Base-by-base conservation (phyloP, 2,888 invertebrate genomes). In the Synanthedon myopaeformis region DNA sequence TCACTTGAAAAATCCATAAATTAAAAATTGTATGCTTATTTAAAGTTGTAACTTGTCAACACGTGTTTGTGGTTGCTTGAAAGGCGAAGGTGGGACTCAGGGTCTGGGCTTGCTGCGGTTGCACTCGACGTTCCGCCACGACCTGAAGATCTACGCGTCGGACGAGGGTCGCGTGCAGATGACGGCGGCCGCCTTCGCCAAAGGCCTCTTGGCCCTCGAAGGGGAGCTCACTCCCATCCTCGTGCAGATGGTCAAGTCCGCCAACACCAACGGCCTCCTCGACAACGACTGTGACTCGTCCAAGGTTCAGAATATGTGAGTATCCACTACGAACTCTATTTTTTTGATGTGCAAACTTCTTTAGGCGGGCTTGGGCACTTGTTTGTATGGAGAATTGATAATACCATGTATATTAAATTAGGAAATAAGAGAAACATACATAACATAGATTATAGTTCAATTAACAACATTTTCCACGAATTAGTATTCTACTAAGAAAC, bases 181-280 rank as follows among this genome's bases (percentile, higher is more conserved):
- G 98, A 99, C 99, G 0, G 99, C 99, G 0, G 99, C 99, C 0
- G 99, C 99, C 1, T 99, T 99, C 82, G 98, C 99, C 3, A 99
- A 99, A 88, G 99, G 99, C 0, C 88, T 99, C 41, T 88, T 99
- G 8, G 99, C 99, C 0, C 77, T 99, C 52, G 99, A 99, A 79
- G 99, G 99, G 0, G 99, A 99, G 81, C 89, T 99, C 45, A 98
- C 99, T 0, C 99, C 99, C 0, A 99, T 99, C 74, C 86, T 99
- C 51, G 99, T 99, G 52, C 99, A 99, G 84, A 99, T 99, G 99
- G 99, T 99, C 42, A 99, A 99, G 78, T 98, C 98, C 60, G 99
- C 99, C 23, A 99, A 99, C 72, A 99, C 99, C 0, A 99, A 99
- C 88, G 99, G 99, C 62, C 72, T 99, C 45, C 85, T 99, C 50